Base-by-base conservation (phyloP, 2,888 invertebrate genomes). In the Plutella xylostella region DNA sequence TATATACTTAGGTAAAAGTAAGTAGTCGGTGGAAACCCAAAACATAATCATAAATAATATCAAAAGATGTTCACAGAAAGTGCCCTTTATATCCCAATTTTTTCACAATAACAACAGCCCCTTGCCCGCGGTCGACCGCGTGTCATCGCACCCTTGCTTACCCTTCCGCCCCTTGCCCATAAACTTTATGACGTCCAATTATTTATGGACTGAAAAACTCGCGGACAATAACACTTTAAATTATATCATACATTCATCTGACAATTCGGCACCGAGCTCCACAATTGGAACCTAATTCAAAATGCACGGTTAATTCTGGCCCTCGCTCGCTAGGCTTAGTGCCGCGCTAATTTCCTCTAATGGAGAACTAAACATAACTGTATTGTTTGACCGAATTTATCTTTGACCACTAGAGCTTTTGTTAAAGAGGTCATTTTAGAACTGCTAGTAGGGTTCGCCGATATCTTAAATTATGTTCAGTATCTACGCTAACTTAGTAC, bases 171-270 rank as follows among this genome's bases (percentile, higher is more conserved):
- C 69, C 68, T 62, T 62, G 56, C 55, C 63, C 64, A 68, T 66
- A 68, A n/a, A 69, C 58, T 68, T 65, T 67, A 67, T 66, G 68
- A 63, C 56, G 56, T 64, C 50, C 52, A 44, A 52, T 54, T 48
- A 48, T 51, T 22, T 43, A 43, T 28, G 43, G 3, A 37, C 43
- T 37, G 37, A 43, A 33, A 33, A 42, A 42, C 45, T 48, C 49
- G 54, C 52, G 64, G 60, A 78, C 77, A 76, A 75, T 76, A 66
- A 63, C 65, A 69, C 69, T 79, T 80, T 72, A 78, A 79, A 78
- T 77, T 72, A 70, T 75, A 66, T 66, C 69, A 69, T 66, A 63
- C 60, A 63, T 59, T 57, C 55, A 55, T 53, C 54, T 49, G 52
- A 33, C 34, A 47, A 46, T 43, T 45, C 43, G 15, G 17, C 20